phyloP scores from a whole-genome alignment of 1,140 invertebrate genomes.

The Aleiodes sp. region DNA sequence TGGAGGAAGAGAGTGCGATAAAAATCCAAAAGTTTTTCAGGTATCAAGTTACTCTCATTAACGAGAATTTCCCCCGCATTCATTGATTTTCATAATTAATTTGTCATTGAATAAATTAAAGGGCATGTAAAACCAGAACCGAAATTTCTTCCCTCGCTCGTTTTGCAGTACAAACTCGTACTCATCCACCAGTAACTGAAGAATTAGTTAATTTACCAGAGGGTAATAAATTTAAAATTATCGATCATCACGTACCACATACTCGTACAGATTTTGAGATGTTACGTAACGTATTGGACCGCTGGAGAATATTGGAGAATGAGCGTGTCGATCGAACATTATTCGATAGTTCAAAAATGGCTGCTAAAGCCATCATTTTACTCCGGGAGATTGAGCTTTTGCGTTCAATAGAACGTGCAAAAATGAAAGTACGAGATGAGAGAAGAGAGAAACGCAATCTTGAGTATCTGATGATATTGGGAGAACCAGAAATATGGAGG shows the following conservation, averaged over 20 bases:
- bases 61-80: not conserved
- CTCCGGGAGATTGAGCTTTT: slow-evolving; percentile 75
- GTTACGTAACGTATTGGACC: slow-evolving; percentile 71
- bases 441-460: slow-evolving; percentile 66
- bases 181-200: slow-evolving; percentile 27
- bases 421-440: slow-evolving; percentile 67
- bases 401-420: slow-evolving; percentile 70
- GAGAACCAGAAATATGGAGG: slow-evolving; percentile 71
- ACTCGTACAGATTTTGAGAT: slow-evolving; percentile 73
- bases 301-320: slow-evolving; percentile 74
- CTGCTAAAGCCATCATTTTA: slow-evolving; percentile 69
- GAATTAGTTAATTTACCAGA: slow-evolving; percentile 26
- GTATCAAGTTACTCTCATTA: slow-evolving; percentile 32
- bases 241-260: slow-evolving; percentile 58
- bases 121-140: slow-evolving; percentile 28
- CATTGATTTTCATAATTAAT: not conserved
- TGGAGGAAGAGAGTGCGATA: slow-evolving; percentile 42
- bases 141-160: slow-evolving; percentile 33
- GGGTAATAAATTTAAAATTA: slow-evolving; percentile 33
- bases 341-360: slow-evolving; percentile 70
- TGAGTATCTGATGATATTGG: slow-evolving; percentile 71
- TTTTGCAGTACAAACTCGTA: slow-evolving; percentile 29
- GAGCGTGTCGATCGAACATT: slow-evolving; percentile 66
- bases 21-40: slow-evolving; percentile 60
- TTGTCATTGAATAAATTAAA: slow-evolving; percentile 4